Evolutionary conservation across 2,888 invertebrate genomes (phyloP).

Genomic region (Alitta virens): DNA sequence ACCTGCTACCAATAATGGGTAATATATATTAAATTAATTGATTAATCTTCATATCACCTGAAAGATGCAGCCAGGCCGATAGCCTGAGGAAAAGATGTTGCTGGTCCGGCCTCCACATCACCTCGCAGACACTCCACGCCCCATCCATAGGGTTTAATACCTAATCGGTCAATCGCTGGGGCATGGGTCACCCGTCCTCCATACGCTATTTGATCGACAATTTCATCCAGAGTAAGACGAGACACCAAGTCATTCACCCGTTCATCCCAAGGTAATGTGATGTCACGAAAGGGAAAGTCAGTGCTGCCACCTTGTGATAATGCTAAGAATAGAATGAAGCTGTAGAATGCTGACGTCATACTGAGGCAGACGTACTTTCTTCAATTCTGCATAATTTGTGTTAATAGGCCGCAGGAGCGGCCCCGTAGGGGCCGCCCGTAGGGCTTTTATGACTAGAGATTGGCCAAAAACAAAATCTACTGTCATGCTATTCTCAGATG

Average conservation of each 20-base stretch:
- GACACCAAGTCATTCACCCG: slow-evolving; percentile 8
- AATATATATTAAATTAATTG: too few species aligned
- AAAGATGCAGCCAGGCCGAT: slow-evolving; percentile 51
- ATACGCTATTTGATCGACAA: slow-evolving; percentile 11
- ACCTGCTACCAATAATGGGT: too few species aligned
- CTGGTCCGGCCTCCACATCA: slow-evolving; percentile 42
- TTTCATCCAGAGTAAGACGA: slow-evolving; percentile 7
- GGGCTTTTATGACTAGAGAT: too few species aligned
- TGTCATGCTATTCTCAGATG: too few species aligned
- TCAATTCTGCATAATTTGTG: too few species aligned
- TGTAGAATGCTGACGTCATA: too few species aligned
- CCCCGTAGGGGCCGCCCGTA: too few species aligned
- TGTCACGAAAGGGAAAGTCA: slow-evolving; percentile 7
- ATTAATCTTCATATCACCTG: slow-evolving; percentile 40
- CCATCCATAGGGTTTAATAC: slow-evolving; percentile 47
- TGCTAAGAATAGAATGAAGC: too few species aligned
- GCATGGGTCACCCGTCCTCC: slow-evolving; percentile 16
- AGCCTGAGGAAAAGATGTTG: slow-evolving; percentile 51
- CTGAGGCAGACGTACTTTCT: too few species aligned
- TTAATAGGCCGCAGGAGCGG: too few species aligned
- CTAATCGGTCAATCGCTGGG: slow-evolving; percentile 43
- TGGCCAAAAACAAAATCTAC: too few species aligned
- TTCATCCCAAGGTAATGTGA: slow-evolving; percentile 4
- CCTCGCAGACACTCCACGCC: slow-evolving; percentile 52
- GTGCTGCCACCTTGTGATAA: not conserved